Conservation (phyloP, 2,888 invertebrate species). For the Aspidapion aeneum region DNA sequence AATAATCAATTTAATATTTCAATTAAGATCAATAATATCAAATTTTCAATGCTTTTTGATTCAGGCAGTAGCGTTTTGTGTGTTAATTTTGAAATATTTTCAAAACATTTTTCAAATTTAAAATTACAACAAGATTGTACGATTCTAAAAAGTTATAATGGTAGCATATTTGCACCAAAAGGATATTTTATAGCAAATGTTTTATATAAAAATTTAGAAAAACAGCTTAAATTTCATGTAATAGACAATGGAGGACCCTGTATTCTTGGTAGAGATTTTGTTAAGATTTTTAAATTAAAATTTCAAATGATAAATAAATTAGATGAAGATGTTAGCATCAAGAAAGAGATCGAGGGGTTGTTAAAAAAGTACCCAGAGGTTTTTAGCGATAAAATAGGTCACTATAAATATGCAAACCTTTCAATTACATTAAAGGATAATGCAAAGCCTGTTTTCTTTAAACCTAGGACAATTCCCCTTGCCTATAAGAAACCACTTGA, state of each 20-base stretch:
- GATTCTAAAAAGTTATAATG: too few species aligned
- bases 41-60: too few species aligned
- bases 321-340: too few species aligned
- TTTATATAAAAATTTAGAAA: constrained; percentile 1
- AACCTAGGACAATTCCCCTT: constrained; percentile 7
- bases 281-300: constrained; percentile 6
- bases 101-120: constrained; percentile 2
- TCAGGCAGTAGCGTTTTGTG: neutral
- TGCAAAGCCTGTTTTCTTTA: constrained; percentile 18
- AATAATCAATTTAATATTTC: neutral
- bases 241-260: constrained; percentile 7
- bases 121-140: neutral
- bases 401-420: constrained; percentile 15
- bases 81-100: neutral
- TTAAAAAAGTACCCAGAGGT: neutral
- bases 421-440: constrained; percentile 10
- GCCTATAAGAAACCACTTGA: constrained; percentile 13
- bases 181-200: constrained; percentile 8
- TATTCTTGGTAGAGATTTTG: constrained; percentile 12
- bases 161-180: constrained; percentile 2
- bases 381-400: constrained; percentile 18
- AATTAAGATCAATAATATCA: neutral
- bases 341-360: neutral
- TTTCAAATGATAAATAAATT: neutral
- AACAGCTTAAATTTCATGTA: constrained; percentile 8